Percentiles rank a stretch among this genome's conserved stretches.
Evolutionary conservation across 2,113 vertebrate genomes (phyloP).

Genomic region (Boulengeromyrus knoepffleri): DNA sequence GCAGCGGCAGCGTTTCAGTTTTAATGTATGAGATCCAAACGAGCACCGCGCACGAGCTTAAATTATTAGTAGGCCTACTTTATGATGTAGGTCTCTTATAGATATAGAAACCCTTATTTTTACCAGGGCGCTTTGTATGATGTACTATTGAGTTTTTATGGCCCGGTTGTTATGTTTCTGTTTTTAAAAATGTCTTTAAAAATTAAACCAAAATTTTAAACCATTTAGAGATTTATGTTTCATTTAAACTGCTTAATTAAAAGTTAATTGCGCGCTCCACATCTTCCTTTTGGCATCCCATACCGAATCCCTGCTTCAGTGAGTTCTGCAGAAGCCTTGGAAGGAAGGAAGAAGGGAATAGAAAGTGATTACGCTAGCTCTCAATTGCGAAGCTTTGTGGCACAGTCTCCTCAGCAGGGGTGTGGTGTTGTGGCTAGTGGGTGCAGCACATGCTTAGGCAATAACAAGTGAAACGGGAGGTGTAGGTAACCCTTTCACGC

Average conservation of each 20-base stretch:
- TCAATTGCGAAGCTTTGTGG: slow-evolving; percentile 87
- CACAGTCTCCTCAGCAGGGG: slow-evolving; percentile 51
- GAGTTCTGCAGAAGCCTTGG: slow-evolving; percentile 79
- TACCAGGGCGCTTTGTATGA: not conserved
- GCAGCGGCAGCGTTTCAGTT: not conserved
- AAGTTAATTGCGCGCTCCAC: not conserved
- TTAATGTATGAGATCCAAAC: not conserved
- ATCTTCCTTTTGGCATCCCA: not conserved
- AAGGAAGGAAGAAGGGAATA: slow-evolving; percentile 64
- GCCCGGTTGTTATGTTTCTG: not conserved
- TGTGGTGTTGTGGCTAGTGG: not conserved
- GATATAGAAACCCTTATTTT: not conserved
- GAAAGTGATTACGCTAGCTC: slow-evolving; percentile 88
- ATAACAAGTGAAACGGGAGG: not conserved
- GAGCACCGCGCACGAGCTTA: not conserved
- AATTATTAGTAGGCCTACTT: not conserved
- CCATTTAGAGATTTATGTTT: not conserved
- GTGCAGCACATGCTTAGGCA: not conserved
- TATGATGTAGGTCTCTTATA: not conserved
- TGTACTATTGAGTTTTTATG: not conserved
- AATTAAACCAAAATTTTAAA: not conserved
- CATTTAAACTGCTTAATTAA: not conserved
- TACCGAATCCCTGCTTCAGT: slow-evolving; percentile 90
- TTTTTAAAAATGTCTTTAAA: not conserved
- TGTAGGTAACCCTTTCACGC: not conserved